These are phyloP conservation scores for Micronycteris hirsuta DNA, from an alignment of 2,113 vertebrate genomes.

Conservation along the genomic window DNA sequence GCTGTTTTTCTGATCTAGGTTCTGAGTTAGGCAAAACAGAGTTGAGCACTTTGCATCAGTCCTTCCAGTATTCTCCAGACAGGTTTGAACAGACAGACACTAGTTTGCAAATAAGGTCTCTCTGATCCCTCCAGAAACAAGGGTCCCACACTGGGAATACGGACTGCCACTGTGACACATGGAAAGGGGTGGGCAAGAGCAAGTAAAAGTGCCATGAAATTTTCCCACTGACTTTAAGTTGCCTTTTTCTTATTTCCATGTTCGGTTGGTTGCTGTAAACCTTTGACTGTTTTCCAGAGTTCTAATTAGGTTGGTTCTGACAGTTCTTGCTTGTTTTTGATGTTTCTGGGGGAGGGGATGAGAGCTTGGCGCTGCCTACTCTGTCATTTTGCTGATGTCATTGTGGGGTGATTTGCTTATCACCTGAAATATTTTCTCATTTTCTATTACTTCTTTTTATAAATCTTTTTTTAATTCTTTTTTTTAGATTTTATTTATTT, in stretches of 20 bases:
- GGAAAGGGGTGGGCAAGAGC: neutral
- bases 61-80: neutral
- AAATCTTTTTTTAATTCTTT: too few relatives aligned
- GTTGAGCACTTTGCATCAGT: neutral
- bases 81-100: neutral
- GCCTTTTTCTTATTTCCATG: too few relatives aligned
- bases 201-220: neutral
- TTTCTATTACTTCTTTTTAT: neutral
- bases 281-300: neutral
- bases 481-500: too few relatives aligned
- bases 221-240: too few relatives aligned
- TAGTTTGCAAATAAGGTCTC: neutral
- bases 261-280: too few relatives aligned
- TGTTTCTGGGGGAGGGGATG: neutral
- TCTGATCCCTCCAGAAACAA: neutral
- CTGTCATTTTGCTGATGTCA: neutral
- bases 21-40: neutral
- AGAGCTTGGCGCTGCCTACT: neutral
- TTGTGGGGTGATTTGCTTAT: neutral
- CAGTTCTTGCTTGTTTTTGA: neutral
- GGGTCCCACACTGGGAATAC: neutral
- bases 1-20: neutral
- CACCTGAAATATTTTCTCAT: neutral
- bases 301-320: neutral
- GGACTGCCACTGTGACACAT: neutral